phyloP scores from a whole-genome alignment of 2,888 invertebrate genomes.

The Scaptomyza tumidula region DNA sequence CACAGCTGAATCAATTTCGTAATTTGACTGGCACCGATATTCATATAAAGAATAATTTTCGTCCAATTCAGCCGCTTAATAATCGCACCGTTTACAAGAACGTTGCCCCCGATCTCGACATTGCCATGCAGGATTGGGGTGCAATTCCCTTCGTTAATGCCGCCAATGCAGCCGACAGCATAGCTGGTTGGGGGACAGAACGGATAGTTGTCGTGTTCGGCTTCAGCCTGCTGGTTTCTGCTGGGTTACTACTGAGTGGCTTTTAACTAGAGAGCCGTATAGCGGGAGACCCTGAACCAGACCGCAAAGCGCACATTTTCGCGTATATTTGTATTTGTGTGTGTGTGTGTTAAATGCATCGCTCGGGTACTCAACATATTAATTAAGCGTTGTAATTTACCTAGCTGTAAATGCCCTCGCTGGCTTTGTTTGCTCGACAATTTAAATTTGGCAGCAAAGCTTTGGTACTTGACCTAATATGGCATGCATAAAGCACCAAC shows the following conservation, averaged over 20 bases:
- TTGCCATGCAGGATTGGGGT: conserved; percentile 5
- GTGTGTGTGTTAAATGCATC: conserved; percentile 36
- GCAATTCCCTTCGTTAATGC: conserved; percentile 63
- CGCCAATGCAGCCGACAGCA: conserved; percentile 28
- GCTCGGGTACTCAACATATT: conserved; percentile 55
- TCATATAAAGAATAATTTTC: conserved; percentile 91
- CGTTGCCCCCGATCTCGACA: not conserved
- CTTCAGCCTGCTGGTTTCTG: conserved; percentile 23
- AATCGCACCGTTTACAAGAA: conserved; percentile 87
- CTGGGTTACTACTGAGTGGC: conserved; percentile 38
- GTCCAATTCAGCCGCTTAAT: conserved; percentile 92
- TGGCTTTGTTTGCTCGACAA: conserved; percentile 49
- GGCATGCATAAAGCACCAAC: conserved; percentile 3
- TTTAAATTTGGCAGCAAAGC: conserved; percentile 14
- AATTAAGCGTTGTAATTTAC: conserved; percentile 64
- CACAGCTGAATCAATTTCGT: conserved; percentile 90
- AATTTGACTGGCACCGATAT: conserved; percentile 87
- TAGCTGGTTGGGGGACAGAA: not conserved
- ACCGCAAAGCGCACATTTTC: conserved; percentile 20
- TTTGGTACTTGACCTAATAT: conserved; percentile 27
- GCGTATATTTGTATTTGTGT: not conserved
- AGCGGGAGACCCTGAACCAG: conserved; percentile 1
- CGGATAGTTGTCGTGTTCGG: conserved; percentile 13
- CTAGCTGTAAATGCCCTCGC: conserved; percentile 13
- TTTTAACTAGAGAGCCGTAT: conserved; percentile 65